These are phyloP conservation scores for Albula goreensis DNA, from an alignment of 2,113 vertebrate genomes.

Conservation along the genomic window DNA sequence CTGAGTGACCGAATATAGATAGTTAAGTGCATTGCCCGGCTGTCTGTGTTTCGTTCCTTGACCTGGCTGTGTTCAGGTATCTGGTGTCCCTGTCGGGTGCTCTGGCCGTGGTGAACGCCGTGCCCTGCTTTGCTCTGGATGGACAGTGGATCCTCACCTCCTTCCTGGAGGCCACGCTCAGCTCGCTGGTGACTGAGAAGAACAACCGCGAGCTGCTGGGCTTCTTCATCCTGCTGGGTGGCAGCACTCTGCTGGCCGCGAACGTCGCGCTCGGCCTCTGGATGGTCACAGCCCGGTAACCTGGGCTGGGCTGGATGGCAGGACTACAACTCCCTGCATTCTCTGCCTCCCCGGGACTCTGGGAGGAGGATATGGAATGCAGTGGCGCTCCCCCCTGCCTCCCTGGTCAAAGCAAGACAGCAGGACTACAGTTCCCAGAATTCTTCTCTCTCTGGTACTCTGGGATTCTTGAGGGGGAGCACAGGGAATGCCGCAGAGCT, in stretches of 20 bases:
- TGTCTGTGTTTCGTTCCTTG: conserved; percentile 45
- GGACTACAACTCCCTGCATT: no score
- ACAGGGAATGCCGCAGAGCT: no score
- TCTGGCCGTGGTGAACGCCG: conserved; percentile 93
- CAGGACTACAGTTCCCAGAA: conserved; percentile 31
- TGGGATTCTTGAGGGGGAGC: no score
- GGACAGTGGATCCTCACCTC: conserved; percentile 98
- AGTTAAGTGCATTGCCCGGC: no score
- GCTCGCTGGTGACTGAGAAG: conserved; percentile 81
- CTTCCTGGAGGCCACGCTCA: conserved; percentile 90
- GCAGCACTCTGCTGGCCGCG: conserved; percentile 90
- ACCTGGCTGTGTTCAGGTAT: conserved; percentile 72
- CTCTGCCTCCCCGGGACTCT: conserved; percentile 17
- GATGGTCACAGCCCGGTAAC: conserved; percentile 95
- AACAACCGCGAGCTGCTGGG: conserved; percentile 87
- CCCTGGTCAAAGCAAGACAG: neutral
- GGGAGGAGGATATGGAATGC: neutral
- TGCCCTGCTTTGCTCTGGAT: conserved; percentile 95
- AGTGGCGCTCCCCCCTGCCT: neutral
- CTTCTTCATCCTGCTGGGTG: conserved; percentile 92
- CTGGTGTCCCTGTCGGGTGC: conserved; percentile 93
- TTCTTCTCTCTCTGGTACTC: neutral
- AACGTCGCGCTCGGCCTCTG: conserved; percentile 95
- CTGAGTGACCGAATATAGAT: no score
- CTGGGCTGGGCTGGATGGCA: neutral